Percentiles rank a stretch among this genome's conserved stretches.
Conservation (phyloP, 2,113 vertebrate species). For the Tragelaphus buxtoni region DNA sequence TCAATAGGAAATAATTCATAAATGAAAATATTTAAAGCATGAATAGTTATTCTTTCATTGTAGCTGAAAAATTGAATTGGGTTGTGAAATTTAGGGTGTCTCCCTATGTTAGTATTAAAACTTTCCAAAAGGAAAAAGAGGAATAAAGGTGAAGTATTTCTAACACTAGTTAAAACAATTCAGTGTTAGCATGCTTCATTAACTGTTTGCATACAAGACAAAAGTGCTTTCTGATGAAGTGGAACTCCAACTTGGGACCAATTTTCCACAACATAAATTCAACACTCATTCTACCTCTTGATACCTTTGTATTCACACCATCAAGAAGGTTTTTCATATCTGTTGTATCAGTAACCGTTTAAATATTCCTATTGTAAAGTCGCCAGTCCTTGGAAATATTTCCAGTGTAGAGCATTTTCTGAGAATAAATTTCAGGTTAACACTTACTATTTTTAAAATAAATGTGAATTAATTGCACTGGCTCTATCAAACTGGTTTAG, state of each 20-base stretch:
- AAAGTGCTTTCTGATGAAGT: slow-evolving; percentile 86
- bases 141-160: slow-evolving; percentile 66
- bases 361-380: slow-evolving; percentile 70
- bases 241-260: slow-evolving; percentile 87
- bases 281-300: slow-evolving; percentile 80
- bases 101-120: slow-evolving; percentile 32
- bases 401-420: slow-evolving; percentile 58
- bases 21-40: slow-evolving; percentile 51
- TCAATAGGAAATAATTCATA: slow-evolving; percentile 51
- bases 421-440: slow-evolving; percentile 50
- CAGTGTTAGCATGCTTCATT: slow-evolving; percentile 83
- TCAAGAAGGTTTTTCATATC: slow-evolving; percentile 71
- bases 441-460: slow-evolving; percentile 41
- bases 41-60: slow-evolving; percentile 18
- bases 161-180: slow-evolving; percentile 76
- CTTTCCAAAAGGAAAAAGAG: slow-evolving; percentile 61
- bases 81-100: slow-evolving; percentile 34
- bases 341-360: slow-evolving; percentile 76
- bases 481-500: not conserved
- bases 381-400: slow-evolving; percentile 57
- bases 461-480: not conserved
- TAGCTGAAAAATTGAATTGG: slow-evolving; percentile 8
- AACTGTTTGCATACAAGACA: slow-evolving; percentile 87
- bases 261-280: slow-evolving; percentile 90
- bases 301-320: slow-evolving; percentile 76